A percentile compares a stretch with the other conserved stretches of the same genome.
Conservation (phyloP, 2,888 invertebrate species). For the Ennomos quercinarius region DNA sequence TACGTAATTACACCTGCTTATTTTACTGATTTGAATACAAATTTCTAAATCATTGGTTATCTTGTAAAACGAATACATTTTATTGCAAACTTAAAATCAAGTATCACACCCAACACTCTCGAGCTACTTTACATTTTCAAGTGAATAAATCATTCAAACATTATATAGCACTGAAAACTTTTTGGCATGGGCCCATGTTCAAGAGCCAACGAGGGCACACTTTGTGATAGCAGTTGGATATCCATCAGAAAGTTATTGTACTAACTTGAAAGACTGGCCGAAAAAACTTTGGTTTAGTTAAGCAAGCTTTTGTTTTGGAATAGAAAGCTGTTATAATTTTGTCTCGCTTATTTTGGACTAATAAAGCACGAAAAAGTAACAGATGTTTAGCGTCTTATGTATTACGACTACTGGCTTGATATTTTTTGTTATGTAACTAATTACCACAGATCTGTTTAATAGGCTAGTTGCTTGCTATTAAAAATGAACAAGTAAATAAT, state of each 20-base stretch:
- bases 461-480: no score
- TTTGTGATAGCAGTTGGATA: conserved; percentile 25
- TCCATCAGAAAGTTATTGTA: conserved; percentile 30
- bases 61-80: not conserved
- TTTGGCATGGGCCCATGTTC: conserved; percentile 36
- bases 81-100: conserved; percentile 21
- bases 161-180: conserved; percentile 34
- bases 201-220: conserved; percentile 34
- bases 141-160: conserved; percentile 37
- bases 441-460: no score
- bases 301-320: not conserved
- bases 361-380: no score
- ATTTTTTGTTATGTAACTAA: no score
- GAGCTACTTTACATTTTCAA: conserved; percentile 23
- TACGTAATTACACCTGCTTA: no score
- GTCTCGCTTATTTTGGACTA: no score
- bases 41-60: no score
- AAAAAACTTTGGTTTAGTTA: not conserved
- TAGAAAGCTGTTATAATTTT: not conserved
- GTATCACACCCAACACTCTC: conserved; percentile 17
- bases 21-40: no score
- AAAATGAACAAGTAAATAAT: no score
- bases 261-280: conserved; percentile 13
- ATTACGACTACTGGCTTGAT: no score
- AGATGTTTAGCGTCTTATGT: no score